Base-by-base conservation (phyloP, 92 coral and sea anemone genomes). In the Paragorgia papillata region DNA sequence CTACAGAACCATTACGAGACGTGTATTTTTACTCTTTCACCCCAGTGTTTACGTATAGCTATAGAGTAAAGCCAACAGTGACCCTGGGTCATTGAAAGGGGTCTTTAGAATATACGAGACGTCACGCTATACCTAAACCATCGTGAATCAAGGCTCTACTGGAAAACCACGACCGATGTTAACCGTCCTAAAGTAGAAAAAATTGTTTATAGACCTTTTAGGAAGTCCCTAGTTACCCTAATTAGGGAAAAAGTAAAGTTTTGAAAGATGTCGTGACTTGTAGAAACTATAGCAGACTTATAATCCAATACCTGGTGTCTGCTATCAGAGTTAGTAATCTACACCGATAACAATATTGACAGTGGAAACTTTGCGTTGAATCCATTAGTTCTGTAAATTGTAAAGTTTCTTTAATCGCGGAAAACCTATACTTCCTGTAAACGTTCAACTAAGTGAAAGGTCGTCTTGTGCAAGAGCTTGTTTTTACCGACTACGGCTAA, bases 211-310 rank as follows among this genome's bases (percentile, higher is more conserved):
- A n/a, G n/a, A n/a, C n/a, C n/a, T n/a, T n/a, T n/a, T n/a, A n/a
- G n/a, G n/a, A n/a, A n/a, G n/a, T n/a, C n/a, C n/a, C n/a, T n/a
- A n/a, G n/a, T n/a, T n/a, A n/a, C n/a, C n/a, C n/a, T n/a, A n/a
- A n/a, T n/a, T n/a, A n/a, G n/a, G 12, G 53, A 46, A 15, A 46
- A 46, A 7, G 2, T 2, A 15, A 46, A 15, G n/a, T n/a, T 68
- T 68, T 30, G 54, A 5, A 12, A 22, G 31, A 68, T 68, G n/a
- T 68, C 75, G 75, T 68, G 75, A 68, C 75, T 68, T 54, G 22
- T 68, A 20, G 9, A 39, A 40, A 30, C 20, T 26, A 27, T 35
- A 30, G 43, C 59, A 35, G 24, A 27, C 41, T n/a, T n/a, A 44
- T 37, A 13, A 66, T 9, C 28, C 31, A 40, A 68, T 68, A 27